phyloP scores from a whole-genome alignment of 1,140 invertebrate species.

The Temnothorax nylanderi region DNA sequence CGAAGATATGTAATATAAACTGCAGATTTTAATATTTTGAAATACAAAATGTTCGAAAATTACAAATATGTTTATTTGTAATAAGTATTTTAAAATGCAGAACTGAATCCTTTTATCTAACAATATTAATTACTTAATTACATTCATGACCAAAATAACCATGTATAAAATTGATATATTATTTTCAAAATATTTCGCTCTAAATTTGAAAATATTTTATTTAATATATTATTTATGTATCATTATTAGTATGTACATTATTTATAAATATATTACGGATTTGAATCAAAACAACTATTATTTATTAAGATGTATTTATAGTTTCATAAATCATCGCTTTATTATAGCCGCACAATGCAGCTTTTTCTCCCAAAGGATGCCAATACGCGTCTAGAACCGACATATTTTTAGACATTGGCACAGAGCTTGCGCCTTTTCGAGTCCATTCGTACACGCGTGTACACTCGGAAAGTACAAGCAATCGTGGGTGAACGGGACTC shows the following conservation, averaged over 20 bases:
- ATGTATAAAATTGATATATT: neutral
- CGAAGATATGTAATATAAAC: neutral
- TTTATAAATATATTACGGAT: neutral
- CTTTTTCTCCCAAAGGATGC: conserved; percentile 75
- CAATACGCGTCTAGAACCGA: conserved; percentile 77
- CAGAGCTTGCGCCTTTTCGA: conserved; percentile 68
- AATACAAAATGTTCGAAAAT: neutral
- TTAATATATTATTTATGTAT: neutral
- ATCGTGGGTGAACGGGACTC: conserved; percentile 72
- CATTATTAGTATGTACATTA: neutral
- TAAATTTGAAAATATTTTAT: neutral
- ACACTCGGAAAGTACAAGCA: conserved; percentile 79
- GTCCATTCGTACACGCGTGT: conserved; percentile 80
- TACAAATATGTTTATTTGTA: neutral
- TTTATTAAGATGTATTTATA: conserved; percentile 37
- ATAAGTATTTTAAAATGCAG: neutral
- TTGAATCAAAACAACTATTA: conserved; percentile 20
- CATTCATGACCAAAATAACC: neutral
- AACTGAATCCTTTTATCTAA: neutral
- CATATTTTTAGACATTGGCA: conserved; percentile 77
- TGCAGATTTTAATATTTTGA: conserved; percentile 5
- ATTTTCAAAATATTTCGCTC: neutral
- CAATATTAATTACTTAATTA: conserved; percentile 8
- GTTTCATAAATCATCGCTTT: conserved; percentile 66
- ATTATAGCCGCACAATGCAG: conserved; percentile 81